Evolutionary conservation across 1,140 invertebrate genomes (phyloP).

Genomic region (Temnothorax longispinosus): DNA sequence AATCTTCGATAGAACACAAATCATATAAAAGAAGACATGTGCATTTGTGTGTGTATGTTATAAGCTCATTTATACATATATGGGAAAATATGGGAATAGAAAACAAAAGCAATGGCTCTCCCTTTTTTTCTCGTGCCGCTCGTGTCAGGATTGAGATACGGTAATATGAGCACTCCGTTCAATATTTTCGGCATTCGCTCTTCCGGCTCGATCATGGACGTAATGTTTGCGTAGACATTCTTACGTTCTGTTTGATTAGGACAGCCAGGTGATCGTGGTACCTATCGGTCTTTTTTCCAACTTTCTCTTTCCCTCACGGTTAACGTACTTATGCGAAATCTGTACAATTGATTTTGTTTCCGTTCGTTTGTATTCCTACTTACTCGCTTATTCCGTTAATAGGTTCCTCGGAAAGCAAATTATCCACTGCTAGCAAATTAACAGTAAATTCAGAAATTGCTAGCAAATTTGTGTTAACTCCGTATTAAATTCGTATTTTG

Average conservation of each 20-base stretch:
- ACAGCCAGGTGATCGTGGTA: slow-evolving; percentile 80
- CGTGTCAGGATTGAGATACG: slow-evolving; percentile 49
- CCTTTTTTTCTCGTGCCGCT: slow-evolving; percentile 40
- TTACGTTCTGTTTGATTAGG: slow-evolving; percentile 83
- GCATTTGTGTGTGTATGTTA: background rate
- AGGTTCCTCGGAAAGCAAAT: background rate
- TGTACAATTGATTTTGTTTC: slow-evolving; percentile 54
- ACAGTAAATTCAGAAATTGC: no score
- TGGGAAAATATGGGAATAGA: slow-evolving; percentile 72
- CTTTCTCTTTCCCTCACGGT: slow-evolving; percentile 72
- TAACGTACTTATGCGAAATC: slow-evolving; percentile 68
- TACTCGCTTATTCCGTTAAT: slow-evolving; percentile 20
- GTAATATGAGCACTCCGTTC: slow-evolving; percentile 52
- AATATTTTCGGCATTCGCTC: slow-evolving; percentile 70
- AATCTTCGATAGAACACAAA: background rate
- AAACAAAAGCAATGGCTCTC: slow-evolving; percentile 67
- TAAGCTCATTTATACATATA: background rate
- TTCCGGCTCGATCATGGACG: slow-evolving; percentile 70
- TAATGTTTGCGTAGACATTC: slow-evolving; percentile 79
- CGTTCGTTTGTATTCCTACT: slow-evolving; percentile 50
- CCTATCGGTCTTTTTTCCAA: slow-evolving; percentile 59
- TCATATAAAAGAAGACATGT: background rate
- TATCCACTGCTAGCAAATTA: background rate
- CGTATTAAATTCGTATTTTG: background rate
- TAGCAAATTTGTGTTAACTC: background rate